Evolutionary conservation across 2,797 vertebrate genomes (phyloP).

Genomic region (Heteromormyrus szaboi): DNA sequence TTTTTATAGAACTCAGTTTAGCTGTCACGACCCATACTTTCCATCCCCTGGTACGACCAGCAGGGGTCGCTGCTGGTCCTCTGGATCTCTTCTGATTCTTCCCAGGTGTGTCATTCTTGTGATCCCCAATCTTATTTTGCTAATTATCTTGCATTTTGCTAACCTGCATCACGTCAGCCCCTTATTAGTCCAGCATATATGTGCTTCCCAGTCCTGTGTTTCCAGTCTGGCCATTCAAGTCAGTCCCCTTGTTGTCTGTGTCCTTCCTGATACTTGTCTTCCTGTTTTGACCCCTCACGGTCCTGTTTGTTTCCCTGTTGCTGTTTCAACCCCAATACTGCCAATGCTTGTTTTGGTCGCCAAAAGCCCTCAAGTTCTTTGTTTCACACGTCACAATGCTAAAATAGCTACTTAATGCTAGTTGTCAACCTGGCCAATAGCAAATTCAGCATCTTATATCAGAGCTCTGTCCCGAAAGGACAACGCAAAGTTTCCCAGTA

Average conservation of each 20-base stretch:
- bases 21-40: neutral
- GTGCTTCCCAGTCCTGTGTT: neutral
- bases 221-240: neutral
- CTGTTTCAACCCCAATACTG: neutral
- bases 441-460: neutral
- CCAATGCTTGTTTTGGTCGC: neutral
- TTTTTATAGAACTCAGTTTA: neutral
- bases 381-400: neutral
- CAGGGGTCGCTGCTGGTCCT: neutral
- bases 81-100: neutral
- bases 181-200: neutral
- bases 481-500: neutral
- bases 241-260: neutral
- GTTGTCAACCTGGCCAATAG: neutral
- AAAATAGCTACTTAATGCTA: neutral
- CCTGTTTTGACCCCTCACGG: neutral
- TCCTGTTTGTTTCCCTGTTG: neutral
- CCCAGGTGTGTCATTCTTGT: neutral
- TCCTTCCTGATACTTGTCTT: neutral
- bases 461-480: neutral
- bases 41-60: neutral
- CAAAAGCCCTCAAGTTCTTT: neutral
- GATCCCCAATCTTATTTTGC: neutral
- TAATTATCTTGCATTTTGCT: neutral
- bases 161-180: neutral